Conservation (phyloP, 2,113 vertebrate genomes). For the Ascaphus truei region DNA sequence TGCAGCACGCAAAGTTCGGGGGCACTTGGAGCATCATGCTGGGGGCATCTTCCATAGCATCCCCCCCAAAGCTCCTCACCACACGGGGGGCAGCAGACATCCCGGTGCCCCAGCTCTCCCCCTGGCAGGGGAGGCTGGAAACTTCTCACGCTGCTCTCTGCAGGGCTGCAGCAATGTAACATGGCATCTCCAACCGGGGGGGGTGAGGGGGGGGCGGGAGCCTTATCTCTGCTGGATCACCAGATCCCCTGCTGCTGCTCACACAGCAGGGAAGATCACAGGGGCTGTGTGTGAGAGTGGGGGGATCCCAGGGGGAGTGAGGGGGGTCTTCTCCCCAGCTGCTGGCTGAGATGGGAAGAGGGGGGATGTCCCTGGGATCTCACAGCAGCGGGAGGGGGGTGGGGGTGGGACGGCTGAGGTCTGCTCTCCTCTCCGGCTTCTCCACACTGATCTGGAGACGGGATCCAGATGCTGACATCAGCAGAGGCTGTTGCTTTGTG, state of each 20-base stretch:
- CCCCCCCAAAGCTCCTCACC: background rate
- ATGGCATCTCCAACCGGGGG: background rate
- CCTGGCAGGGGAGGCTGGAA: background rate
- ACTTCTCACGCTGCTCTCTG: background rate
- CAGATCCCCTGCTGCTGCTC: too few relatives aligned
- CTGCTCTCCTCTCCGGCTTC: background rate
- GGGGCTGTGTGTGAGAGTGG: too few relatives aligned
- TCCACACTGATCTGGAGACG: background rate
- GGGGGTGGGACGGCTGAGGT: too few relatives aligned
- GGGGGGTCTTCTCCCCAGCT: background rate
- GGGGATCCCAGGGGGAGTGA: background rate
- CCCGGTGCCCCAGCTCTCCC: background rate
- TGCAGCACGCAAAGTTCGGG: conserved; percentile 33
- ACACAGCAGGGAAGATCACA: too few relatives aligned
- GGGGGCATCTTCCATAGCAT: background rate
- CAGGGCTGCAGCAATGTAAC: background rate
- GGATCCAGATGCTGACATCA: background rate
- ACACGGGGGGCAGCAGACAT: too few relatives aligned
- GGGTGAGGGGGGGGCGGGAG: background rate
- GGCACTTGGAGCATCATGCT: background rate
- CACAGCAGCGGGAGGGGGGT: background rate
- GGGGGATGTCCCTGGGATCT: background rate
- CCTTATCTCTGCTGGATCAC: too few relatives aligned
- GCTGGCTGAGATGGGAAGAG: too few relatives aligned
- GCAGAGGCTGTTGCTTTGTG: background rate